Evolutionary conservation across 2,888 invertebrate genomes (phyloP).

Genomic region (Dendrolimus houi): DNA sequence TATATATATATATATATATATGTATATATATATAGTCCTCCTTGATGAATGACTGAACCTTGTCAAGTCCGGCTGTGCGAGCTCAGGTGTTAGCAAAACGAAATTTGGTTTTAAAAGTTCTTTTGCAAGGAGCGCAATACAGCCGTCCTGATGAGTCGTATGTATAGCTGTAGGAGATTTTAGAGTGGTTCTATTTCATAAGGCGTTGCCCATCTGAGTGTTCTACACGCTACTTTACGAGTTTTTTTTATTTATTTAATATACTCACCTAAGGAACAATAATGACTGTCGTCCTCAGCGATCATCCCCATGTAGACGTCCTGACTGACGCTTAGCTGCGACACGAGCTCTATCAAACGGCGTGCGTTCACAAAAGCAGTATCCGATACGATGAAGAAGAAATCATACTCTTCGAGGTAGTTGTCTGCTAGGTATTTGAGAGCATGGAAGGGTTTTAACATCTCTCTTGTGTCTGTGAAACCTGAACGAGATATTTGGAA

Average conservation of each 20-base stretch:
- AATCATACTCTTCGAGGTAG: conserved; percentile 93
- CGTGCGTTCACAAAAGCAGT: conserved; percentile 89
- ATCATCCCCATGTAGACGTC: conserved; percentile 89
- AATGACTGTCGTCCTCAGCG: conserved; percentile 76
- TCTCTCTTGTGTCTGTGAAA: conserved; percentile 85
- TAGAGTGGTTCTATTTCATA: too few species aligned
- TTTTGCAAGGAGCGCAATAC: too few species aligned
- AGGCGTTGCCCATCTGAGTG: too few species aligned
- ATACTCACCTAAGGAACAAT: conserved; percentile 80
- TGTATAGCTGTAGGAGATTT: too few species aligned
- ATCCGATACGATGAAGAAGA: conserved; percentile 93
- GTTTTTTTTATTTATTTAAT: neutral
- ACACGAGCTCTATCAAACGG: conserved; percentile 82
- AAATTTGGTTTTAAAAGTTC: too few species aligned
- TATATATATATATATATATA: too few species aligned
- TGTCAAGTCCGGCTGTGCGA: too few species aligned
- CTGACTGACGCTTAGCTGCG: conserved; percentile 87
- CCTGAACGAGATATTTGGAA: conserved; percentile 27
- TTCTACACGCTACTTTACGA: too few species aligned
- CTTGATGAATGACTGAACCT: too few species aligned
- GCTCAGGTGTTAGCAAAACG: too few species aligned
- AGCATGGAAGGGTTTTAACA: conserved; percentile 89
- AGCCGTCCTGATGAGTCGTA: too few species aligned
- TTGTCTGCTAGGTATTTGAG: conserved; percentile 94
- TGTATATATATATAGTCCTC: too few species aligned